phyloP scores from a whole-genome alignment of 2,888 invertebrate species.

The Arrhopalites spinosus region DNA sequence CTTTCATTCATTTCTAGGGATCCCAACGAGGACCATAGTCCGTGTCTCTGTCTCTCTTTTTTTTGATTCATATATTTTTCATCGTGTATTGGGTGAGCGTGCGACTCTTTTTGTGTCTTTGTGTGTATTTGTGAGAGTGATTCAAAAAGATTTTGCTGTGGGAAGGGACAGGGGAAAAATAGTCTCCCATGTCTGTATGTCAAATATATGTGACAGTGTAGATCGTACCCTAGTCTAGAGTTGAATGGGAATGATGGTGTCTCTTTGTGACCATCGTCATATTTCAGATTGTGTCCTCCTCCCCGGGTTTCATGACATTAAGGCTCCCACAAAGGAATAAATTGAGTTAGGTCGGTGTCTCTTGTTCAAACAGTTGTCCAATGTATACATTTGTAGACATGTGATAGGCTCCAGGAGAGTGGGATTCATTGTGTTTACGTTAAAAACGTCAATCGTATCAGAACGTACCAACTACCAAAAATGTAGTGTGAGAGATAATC shows the following conservation, averaged over 20 bases:
- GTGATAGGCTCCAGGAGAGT: too few species aligned
- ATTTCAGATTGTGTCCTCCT: neutral
- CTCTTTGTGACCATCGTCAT: constrained; percentile 3
- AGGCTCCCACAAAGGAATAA: constrained; percentile 16
- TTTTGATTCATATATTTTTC: neutral
- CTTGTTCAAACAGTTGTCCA: neutral
- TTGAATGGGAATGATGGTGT: neutral
- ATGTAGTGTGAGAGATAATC: neutral
- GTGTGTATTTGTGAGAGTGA: neutral
- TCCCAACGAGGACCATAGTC: neutral
- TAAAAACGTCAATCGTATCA: too few species aligned
- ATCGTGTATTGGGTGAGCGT: neutral
- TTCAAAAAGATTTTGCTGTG: neutral
- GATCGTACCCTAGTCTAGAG: neutral
- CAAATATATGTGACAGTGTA: neutral
- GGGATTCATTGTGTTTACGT: too few species aligned
- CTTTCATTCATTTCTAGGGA: neutral
- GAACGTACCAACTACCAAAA: too few species aligned
- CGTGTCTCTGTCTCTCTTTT: neutral
- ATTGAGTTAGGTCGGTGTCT: constrained; percentile 34
- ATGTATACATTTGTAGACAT: neutral
- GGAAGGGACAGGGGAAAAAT: neutral
- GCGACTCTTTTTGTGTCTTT: too few species aligned
- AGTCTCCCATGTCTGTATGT: neutral
- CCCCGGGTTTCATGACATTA: constrained; percentile 13